Evolutionary conservation across 2,113 vertebrate species (phyloP).

Genomic region (Salvelinus alpinus): DNA sequence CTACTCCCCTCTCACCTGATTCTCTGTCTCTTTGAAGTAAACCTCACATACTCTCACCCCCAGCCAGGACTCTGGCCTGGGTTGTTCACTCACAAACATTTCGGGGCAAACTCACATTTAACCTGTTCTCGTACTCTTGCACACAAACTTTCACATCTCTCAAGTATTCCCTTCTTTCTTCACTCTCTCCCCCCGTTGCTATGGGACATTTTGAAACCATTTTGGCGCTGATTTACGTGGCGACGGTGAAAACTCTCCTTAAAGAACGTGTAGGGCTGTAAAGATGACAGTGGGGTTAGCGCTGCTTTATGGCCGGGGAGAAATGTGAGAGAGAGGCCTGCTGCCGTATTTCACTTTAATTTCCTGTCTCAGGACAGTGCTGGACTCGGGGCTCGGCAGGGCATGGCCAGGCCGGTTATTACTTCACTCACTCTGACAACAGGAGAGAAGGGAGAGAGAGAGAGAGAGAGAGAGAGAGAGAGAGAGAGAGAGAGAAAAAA

Average conservation of each 20-base stretch:
- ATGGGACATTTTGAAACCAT: slow-evolving; percentile 24
- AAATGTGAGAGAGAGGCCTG: slow-evolving; percentile 26
- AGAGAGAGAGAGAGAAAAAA: not conserved
- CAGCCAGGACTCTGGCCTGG: not conserved
- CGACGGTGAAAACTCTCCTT: slow-evolving; percentile 40
- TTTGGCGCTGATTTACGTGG: slow-evolving; percentile 41
- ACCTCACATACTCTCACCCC: not conserved
- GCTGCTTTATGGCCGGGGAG: slow-evolving; percentile 40
- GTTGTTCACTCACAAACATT: slow-evolving; percentile 9
- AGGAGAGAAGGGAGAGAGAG: not conserved
- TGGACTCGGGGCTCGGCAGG: slow-evolving; percentile 22
- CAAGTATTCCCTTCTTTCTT: slow-evolving; percentile 27
- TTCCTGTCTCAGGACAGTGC: slow-evolving; percentile 40
- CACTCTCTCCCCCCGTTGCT: slow-evolving; percentile 16
- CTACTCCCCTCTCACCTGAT: slow-evolving; percentile 24
- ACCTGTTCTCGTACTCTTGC: not conserved
- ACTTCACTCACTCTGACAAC: slow-evolving; percentile 26
- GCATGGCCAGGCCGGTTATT: slow-evolving; percentile 32
- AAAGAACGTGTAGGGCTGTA: slow-evolving; percentile 43
- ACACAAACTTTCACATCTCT: not conserved
- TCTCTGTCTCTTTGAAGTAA: slow-evolving; percentile 1
- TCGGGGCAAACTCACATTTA: slow-evolving; percentile 7
- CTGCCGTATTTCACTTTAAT: slow-evolving; percentile 49
- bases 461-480: not conserved
- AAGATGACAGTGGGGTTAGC: slow-evolving; percentile 48